phyloP scores from a whole-genome alignment of 2,888 invertebrate species.

The Acrobasis consociella region DNA sequence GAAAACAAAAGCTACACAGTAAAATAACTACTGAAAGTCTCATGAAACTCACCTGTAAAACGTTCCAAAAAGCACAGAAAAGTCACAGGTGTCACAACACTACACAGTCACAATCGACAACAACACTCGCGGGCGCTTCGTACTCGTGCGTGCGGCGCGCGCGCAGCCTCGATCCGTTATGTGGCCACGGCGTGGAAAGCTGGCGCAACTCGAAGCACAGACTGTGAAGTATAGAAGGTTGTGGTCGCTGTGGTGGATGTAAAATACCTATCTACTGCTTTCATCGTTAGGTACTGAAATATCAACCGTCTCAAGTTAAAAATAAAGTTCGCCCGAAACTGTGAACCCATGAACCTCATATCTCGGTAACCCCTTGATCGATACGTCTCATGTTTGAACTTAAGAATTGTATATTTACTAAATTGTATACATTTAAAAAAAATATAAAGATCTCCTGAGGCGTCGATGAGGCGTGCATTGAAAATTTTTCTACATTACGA shows the following conservation, averaged over 20 bases:
- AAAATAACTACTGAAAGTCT: background rate
- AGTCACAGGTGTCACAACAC: conserved; percentile 25
- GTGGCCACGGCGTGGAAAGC: conserved; percentile 63
- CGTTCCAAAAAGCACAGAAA: conserved; percentile 7
- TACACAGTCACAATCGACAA: conserved; percentile 32
- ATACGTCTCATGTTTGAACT: too few species aligned
- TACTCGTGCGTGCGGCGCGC: conserved; percentile 46
- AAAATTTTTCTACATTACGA: too few species aligned
- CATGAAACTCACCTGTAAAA: background rate
- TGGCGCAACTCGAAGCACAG: conserved; percentile 50
- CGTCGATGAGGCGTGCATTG: too few species aligned
- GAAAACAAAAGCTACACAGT: background rate
- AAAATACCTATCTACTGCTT: background rate
- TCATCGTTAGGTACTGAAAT: conserved; percentile 28
- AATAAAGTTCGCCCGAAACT: too few species aligned
- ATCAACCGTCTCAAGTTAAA: too few species aligned
- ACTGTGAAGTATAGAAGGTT: conserved; percentile 35
- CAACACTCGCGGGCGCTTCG: conserved; percentile 39
- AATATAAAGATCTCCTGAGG: too few species aligned
- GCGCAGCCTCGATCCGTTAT: conserved; percentile 65
- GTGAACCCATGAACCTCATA: too few species aligned
- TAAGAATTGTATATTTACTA: too few species aligned
- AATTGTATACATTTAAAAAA: too few species aligned
- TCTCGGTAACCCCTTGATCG: too few species aligned
- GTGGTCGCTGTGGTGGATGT: background rate